Evolutionary conservation across 2,113 vertebrate species (phyloP).

Genomic region (Malaclemys terrapin): DNA sequence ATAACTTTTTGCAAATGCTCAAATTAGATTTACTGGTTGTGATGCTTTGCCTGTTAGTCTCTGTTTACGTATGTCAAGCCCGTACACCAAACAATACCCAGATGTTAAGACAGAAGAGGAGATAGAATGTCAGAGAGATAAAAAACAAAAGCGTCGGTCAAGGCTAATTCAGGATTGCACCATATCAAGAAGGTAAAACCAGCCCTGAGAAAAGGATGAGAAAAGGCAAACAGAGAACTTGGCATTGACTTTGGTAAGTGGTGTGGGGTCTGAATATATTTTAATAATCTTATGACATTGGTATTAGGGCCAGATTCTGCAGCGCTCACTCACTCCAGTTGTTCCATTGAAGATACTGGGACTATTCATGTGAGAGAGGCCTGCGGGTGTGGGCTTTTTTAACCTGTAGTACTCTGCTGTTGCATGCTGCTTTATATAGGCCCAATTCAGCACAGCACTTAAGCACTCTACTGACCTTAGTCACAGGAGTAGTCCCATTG

Average conservation of each 20-base stretch:
- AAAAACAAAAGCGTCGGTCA: constrained; percentile 12
- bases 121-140: neutral
- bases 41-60: constrained; percentile 45
- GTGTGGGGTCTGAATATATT: constrained; percentile 26
- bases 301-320: neutral
- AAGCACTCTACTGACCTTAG: constrained; percentile 25
- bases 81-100: constrained; percentile 29
- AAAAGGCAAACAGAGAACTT: constrained; percentile 23
- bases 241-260: constrained; percentile 29
- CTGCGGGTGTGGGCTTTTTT: neutral
- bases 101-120: constrained; percentile 36
- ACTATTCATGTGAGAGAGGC: neutral
- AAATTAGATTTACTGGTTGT: constrained; percentile 34
- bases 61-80: constrained; percentile 21
- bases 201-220: constrained; percentile 33
- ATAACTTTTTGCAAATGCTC: constrained; percentile 28
- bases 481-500: neutral
- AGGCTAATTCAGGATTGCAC: constrained; percentile 6
- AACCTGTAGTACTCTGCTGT: neutral
- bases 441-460: constrained; percentile 21
- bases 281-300: neutral
- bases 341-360: neutral
- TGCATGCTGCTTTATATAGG: neutral
- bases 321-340: constrained; percentile 8
- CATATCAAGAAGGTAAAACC: constrained; percentile 21